Evolutionary conservation across 1,140 invertebrate genomes (phyloP).

Genomic region (Trichonephila clavipes): DNA sequence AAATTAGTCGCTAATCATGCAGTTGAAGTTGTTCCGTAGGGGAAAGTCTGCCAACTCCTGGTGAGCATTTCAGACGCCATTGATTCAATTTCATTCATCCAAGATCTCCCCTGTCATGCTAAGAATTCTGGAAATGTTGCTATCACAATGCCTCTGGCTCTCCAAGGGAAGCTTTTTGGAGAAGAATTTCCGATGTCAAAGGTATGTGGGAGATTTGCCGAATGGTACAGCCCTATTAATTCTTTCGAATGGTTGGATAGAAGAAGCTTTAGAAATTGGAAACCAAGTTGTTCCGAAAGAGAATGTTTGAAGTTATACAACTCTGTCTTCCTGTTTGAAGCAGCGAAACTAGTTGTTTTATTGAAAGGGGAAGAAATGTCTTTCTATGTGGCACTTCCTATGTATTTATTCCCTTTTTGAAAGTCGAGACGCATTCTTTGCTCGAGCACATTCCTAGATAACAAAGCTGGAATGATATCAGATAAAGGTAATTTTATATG

Average conservation of each 20-base stretch:
- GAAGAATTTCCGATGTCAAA: conserved; percentile 67
- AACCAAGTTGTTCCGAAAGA: conserved; percentile 17
- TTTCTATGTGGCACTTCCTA: neutral
- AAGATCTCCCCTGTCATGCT: conserved; percentile 60
- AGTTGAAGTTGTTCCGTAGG: conserved; percentile 47
- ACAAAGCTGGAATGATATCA: too few relatives aligned
- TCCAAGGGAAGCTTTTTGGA: conserved; percentile 30
- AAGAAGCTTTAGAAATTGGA: conserved; percentile 29
- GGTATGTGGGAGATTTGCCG: conserved; percentile 52
- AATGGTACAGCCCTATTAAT: conserved; percentile 60
- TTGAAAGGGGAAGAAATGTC: neutral
- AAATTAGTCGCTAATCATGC: conserved; percentile 73
- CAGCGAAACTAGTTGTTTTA: neutral
- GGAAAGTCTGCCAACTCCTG: neutral
- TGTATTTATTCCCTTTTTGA: neutral
- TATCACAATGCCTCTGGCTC: conserved; percentile 51
- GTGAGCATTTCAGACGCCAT: conserved; percentile 54
- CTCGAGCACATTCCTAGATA: too few relatives aligned
- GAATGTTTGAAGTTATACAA: conserved; percentile 50
- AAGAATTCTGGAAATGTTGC: conserved; percentile 71
- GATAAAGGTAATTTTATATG: too few relatives aligned
- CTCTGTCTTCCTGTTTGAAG: neutral
- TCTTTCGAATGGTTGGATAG: conserved; percentile 44
- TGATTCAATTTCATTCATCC: conserved; percentile 72
- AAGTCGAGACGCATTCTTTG: neutral